Conservation (phyloP, 2,797 vertebrate genomes). For the Ispidina picta region DNA sequence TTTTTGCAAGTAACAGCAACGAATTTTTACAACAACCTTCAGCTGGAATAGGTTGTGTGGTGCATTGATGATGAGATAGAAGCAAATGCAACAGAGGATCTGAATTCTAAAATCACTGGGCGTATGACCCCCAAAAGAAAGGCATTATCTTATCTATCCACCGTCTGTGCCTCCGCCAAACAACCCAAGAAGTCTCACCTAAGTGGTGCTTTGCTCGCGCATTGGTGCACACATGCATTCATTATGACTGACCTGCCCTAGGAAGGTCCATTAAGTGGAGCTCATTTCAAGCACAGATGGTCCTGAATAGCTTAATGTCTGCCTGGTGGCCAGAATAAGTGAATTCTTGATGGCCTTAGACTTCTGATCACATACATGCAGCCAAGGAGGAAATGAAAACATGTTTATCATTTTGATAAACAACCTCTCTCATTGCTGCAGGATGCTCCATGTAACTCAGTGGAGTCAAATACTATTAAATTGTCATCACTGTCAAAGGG, state of each 20-base stretch:
- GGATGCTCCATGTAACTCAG: slow-evolving; percentile 70
- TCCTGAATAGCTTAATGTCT: slow-evolving; percentile 78
- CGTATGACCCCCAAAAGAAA: background rate
- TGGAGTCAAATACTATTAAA: slow-evolving; percentile 81
- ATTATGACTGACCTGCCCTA: slow-evolving; percentile 68
- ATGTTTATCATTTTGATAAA: slow-evolving; percentile 85
- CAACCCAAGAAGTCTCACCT: background rate
- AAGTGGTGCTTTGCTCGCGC: background rate
- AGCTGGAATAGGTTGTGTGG: background rate
- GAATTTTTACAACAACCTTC: slow-evolving; percentile 30
- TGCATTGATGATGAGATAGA: background rate
- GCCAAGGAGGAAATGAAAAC: slow-evolving; percentile 76
- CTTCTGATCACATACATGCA: slow-evolving; percentile 75
- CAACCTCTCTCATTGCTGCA: slow-evolving; percentile 68
- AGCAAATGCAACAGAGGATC: background rate
- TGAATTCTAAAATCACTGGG: slow-evolving; percentile 22
- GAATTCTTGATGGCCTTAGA: slow-evolving; percentile 76
- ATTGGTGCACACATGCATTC: slow-evolving; percentile 56
- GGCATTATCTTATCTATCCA: background rate
- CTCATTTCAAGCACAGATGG: slow-evolving; percentile 83
- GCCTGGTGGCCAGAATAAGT: slow-evolving; percentile 80
- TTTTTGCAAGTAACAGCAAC: background rate
- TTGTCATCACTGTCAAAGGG: slow-evolving; percentile 78
- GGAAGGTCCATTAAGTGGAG: slow-evolving; percentile 76
- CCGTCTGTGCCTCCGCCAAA: background rate